A percentile compares a stretch with the other conserved stretches of the same genome.
Evolutionary conservation across 2,888 invertebrate species (phyloP).

Genomic region (Limenitis camilla): DNA sequence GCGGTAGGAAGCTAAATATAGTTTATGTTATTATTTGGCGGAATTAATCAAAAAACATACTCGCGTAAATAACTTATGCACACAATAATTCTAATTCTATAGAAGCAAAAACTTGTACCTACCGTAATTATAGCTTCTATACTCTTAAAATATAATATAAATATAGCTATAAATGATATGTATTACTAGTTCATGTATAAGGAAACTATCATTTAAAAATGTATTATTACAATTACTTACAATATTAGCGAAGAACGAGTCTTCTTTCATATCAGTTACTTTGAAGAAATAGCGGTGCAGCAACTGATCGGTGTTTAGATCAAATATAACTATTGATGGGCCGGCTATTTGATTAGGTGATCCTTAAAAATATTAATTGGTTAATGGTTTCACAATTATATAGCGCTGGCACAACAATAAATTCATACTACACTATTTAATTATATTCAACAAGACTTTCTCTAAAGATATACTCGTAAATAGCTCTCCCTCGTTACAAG

Average conservation of each 20-base stretch:
- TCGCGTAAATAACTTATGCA: too few relatives aligned
- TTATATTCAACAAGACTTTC: too few relatives aligned
- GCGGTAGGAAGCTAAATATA: conserved; percentile 8
- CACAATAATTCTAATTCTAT: too few relatives aligned
- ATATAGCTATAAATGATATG: not conserved
- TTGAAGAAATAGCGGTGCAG: conserved; percentile 81
- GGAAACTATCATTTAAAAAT: not conserved
- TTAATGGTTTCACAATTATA: too few relatives aligned
- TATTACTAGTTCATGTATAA: too few relatives aligned
- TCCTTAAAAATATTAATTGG: conserved; percentile 39
- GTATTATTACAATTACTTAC: conserved; percentile 63
- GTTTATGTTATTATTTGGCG: too few relatives aligned
- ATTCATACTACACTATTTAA: too few relatives aligned
- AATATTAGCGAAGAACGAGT: conserved; percentile 87
- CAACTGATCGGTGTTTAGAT: conserved; percentile 83
- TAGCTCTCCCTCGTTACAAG: conserved; percentile 1
- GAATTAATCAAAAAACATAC: too few relatives aligned
- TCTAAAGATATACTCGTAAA: conserved; percentile 1
- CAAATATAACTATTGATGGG: conserved; percentile 80
- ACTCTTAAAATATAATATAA: not conserved
- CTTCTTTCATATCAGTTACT: conserved; percentile 78
- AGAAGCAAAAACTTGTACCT: too few relatives aligned
- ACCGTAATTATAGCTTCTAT: too few relatives aligned
- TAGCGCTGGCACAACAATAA: too few relatives aligned
- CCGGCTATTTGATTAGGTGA: conserved; percentile 74